Evolutionary conservation across 35 echinoderm and acorn worm species (phyloP).

Genomic region (Hemicentrotus pulcherrimus): DNA sequence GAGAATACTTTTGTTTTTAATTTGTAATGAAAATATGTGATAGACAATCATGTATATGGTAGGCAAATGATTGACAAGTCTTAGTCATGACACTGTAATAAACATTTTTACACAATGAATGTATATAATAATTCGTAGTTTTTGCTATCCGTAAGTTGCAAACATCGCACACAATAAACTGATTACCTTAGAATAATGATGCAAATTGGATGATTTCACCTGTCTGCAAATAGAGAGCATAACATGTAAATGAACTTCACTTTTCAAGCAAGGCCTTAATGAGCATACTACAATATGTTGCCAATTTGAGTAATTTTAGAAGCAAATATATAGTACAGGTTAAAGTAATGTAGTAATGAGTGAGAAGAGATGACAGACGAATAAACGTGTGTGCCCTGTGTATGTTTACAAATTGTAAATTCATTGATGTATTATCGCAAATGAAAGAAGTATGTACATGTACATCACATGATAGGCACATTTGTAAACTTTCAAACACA

Average conservation of each 20-base stretch:
- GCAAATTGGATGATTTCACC: too few relatives aligned
- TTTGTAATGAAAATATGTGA: neutral
- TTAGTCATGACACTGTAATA: neutral
- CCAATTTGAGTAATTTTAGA: neutral
- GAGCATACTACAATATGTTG: neutral
- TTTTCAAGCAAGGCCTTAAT: neutral
- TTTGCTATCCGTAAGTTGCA: neutral
- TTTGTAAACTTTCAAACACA: neutral
- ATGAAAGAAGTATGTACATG: neutral
- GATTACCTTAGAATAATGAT: neutral
- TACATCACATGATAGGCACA: neutral
- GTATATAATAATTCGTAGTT: neutral
- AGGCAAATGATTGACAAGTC: neutral
- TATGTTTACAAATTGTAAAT: neutral
- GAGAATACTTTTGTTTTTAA: neutral
- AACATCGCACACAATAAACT: neutral
- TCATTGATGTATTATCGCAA: neutral
- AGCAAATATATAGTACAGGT: neutral
- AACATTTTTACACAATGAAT: neutral
- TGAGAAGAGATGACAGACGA: neutral
- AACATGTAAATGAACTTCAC: neutral
- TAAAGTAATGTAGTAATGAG: neutral
- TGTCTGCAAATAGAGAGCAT: too few relatives aligned
- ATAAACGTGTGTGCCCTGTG: neutral
- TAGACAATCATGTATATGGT: neutral